These are phyloP conservation scores for Aldabrachelys gigantea DNA, from an alignment of 2,113 vertebrate species.

Conservation along the genomic window DNA sequence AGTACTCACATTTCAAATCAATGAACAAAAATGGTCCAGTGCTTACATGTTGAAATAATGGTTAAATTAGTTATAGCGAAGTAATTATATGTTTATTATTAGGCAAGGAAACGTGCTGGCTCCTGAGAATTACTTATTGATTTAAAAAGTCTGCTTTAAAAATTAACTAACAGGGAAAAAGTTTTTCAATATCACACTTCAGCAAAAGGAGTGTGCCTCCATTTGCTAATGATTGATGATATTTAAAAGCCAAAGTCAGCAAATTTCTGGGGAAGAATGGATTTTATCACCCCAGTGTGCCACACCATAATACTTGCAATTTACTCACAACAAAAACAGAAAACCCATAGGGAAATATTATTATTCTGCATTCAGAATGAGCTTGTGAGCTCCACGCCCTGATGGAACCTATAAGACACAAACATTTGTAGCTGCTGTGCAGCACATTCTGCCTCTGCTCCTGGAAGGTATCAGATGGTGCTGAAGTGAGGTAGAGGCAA, in stretches of 20 bases:
- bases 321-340: not conserved
- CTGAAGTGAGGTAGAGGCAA: not conserved
- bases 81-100: not conserved
- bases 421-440: not conserved
- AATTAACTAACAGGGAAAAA: not conserved
- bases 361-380: not conserved
- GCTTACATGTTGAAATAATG: not conserved
- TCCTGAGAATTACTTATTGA: not conserved
- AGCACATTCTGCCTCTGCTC: not conserved
- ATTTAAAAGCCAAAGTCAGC: not conserved
- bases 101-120: not conserved
- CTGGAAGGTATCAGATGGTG: not conserved
- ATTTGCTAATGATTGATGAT: not conserved
- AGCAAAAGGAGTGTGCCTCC: not conserved
- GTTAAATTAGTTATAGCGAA: not conserved
- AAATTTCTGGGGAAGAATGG: not conserved
- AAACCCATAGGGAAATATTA: not conserved
- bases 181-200: not conserved
- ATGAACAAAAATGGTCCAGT: not conserved
- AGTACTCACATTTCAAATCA: not conserved
- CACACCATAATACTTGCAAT: not conserved
- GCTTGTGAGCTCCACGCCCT: not conserved
- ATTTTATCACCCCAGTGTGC: not conserved
- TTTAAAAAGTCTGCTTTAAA: conserved; percentile 6
- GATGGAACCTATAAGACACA: not conserved